These are phyloP conservation scores for Numenius phaeopus DNA, from an alignment of 2,797 vertebrate genomes.

Conservation along the genomic window DNA sequence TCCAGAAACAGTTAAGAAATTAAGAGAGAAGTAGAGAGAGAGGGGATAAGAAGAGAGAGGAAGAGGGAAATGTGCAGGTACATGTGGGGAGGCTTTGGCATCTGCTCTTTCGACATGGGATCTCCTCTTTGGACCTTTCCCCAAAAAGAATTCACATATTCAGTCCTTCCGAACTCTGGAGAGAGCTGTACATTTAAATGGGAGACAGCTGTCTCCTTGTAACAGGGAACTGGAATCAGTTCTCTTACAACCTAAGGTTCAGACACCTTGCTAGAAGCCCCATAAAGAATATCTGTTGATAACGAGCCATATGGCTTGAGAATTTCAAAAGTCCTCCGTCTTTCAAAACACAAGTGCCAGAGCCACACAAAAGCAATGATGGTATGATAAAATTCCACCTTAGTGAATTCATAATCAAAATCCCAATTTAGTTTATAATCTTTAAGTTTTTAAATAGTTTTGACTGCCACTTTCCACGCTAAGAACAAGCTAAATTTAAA, in stretches of 20 bases:
- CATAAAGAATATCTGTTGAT: not conserved
- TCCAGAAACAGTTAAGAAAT: not conserved
- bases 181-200: not conserved
- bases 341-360: constrained; percentile 29
- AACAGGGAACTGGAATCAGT: not conserved
- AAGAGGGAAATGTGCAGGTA: not conserved
- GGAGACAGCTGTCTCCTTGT: not conserved
- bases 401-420: not conserved
- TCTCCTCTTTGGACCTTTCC: not conserved
- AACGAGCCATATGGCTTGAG: fast-evolving
- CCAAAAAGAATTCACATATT: fast-evolving
- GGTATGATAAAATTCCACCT: not conserved
- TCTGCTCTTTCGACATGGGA: not conserved
- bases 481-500: constrained; percentile 22
- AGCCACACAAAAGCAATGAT: not conserved
- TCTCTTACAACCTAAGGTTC: not conserved
- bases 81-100: not conserved
- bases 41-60: not conserved
- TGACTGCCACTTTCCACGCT: constrained; percentile 1
- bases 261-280: not conserved
- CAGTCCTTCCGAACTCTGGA: not conserved
- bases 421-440: not conserved
- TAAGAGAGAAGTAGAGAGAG: not conserved
- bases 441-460: constrained; percentile 16
- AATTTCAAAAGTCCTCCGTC: not conserved